Evolutionary conservation across 2,888 invertebrate species (phyloP).

Genomic region (Selenia dentaria): DNA sequence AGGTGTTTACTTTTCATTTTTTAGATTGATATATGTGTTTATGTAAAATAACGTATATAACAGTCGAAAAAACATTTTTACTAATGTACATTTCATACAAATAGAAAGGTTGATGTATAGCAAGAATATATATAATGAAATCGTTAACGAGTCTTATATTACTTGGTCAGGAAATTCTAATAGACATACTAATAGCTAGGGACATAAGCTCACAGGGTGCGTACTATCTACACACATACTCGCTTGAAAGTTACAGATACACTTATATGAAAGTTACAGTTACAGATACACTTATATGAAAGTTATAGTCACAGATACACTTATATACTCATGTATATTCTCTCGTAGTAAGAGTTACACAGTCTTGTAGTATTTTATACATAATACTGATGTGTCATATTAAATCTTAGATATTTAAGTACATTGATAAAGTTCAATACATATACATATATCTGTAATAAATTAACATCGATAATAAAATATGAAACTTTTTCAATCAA

Average conservation of each 20-base stretch:
- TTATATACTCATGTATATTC: conserved; percentile 53
- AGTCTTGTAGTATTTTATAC: conserved; percentile 75
- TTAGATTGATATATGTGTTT: too few species aligned
- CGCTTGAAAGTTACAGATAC: conserved; percentile 63
- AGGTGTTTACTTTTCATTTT: too few species aligned
- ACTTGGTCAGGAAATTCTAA: conserved; percentile 82
- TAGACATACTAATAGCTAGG: conserved; percentile 75
- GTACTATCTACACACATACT: conserved; percentile 64
- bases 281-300: conserved; percentile 50
- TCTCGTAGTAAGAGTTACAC: conserved; percentile 76
- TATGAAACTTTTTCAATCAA: conserved; percentile 44
- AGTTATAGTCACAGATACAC: conserved; percentile 48
- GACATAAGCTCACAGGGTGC: conserved; percentile 82
- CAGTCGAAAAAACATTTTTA: conserved; percentile 6
- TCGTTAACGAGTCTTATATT: conserved; percentile 74
- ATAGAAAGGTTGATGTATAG: conserved; percentile 28
- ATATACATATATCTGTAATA: conserved; percentile 39
- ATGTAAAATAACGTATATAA: too few species aligned
- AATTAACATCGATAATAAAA: background rate
- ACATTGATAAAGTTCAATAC: background rate
- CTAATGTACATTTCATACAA: conserved; percentile 23
- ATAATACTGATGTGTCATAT: conserved; percentile 72
- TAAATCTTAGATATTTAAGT: conserved; percentile 43
- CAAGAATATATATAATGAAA: conserved; percentile 44
- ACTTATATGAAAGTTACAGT: background rate